These are phyloP conservation scores for Sinosuthora webbiana DNA, from an alignment of 2,113 vertebrate species.

Conservation along the genomic window DNA sequence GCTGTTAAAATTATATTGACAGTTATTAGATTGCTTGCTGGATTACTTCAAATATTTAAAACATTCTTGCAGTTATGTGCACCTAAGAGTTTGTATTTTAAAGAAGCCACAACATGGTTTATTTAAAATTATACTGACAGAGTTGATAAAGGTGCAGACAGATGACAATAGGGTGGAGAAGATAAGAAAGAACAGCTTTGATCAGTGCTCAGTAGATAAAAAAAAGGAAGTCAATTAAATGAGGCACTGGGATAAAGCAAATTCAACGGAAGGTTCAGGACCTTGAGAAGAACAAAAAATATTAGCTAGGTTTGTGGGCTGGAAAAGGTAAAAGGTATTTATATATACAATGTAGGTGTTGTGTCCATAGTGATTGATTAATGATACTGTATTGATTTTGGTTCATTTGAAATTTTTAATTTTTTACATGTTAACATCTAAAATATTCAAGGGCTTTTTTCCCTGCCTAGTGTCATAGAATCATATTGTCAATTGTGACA, in stretches of 20 bases:
- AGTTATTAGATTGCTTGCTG: not conserved
- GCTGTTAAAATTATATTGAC: not conserved
- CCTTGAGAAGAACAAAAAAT: not conserved
- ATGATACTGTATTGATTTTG: not conserved
- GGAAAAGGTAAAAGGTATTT: not conserved
- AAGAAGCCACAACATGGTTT: not conserved
- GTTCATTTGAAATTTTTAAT: not conserved
- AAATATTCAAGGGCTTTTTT: not conserved
- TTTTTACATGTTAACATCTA: not conserved
- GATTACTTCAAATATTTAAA: not conserved
- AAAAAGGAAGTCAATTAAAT: not conserved
- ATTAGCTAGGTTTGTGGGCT: not conserved
- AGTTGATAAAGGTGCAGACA: not conserved
- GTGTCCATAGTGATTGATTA: not conserved
- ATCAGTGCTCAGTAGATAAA: not conserved
- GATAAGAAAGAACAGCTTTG: not conserved
- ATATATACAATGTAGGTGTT: not conserved
- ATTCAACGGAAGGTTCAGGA: not conserved
- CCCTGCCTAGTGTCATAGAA: not conserved
- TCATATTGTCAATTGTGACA: not conserved
- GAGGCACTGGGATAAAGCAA: not conserved
- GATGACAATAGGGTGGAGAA: not conserved
- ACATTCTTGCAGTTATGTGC: not conserved
- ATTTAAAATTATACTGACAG: not conserved
- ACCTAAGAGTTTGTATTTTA: not conserved